A percentile compares a stretch with the other conserved stretches of the same genome.
phyloP scores from a whole-genome alignment of 2,797 vertebrate species.

The Manis pentadactyla region DNA sequence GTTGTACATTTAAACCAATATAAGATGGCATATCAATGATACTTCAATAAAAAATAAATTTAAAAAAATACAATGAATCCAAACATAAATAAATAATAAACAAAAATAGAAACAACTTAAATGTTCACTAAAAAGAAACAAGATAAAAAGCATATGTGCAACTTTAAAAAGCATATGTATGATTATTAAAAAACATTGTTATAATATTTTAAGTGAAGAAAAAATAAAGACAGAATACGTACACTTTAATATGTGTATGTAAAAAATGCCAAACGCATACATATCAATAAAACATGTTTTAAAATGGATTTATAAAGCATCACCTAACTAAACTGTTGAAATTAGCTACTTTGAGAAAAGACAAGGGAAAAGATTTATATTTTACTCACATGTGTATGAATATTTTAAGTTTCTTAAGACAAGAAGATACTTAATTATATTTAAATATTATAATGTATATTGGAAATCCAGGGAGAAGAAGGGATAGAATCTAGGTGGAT shows the following conservation, averaged over 20 bases:
- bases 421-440: not conserved
- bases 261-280: not conserved
- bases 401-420: not conserved
- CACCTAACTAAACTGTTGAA: not conserved
- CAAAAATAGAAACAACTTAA: not conserved
- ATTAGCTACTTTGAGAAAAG: not conserved
- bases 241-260: not conserved
- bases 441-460: not conserved
- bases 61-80: no score
- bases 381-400: not conserved
- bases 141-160: not conserved
- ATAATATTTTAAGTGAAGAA: not conserved
- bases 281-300: not conserved
- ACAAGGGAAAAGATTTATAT: not conserved
- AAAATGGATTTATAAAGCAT: not conserved
- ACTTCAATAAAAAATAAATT: no score
- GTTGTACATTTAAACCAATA: no score
- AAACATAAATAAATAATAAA: no score
- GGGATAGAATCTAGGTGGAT: not conserved
- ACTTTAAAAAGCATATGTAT: not conserved
- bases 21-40: no score
- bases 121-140: constrained; percentile 1
- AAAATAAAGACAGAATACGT: not conserved
- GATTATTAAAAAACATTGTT: constrained; percentile 27
- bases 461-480: not conserved